Percentiles rank a stretch among this genome's conserved stretches.
Conservation (phyloP, 1,140 invertebrate genomes). For the Apocrypta bakeri region DNA sequence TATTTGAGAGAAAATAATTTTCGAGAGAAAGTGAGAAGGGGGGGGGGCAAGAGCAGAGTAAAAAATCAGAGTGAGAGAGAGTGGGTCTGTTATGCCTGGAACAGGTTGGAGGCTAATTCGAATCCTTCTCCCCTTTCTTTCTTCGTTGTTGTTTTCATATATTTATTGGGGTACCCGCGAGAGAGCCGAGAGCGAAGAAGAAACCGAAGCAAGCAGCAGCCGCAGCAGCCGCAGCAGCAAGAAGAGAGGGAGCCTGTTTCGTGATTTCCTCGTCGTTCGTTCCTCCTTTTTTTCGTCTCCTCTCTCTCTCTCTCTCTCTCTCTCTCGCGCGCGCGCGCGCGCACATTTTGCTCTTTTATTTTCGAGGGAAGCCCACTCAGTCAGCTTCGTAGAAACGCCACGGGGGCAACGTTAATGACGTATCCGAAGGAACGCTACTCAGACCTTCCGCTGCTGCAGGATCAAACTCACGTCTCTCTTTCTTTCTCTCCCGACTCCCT, state of each 20-base stretch:
- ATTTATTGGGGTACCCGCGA: slow-evolving; percentile 70
- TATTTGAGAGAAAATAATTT: slow-evolving; percentile 48
- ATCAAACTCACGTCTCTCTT: slow-evolving; percentile 5
- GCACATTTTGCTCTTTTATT: slow-evolving; percentile 23
- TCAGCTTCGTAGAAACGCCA: slow-evolving; percentile 63
- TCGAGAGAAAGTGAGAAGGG: slow-evolving; percentile 44
- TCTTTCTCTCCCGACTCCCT: slow-evolving; percentile 1
- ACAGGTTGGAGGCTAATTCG: slow-evolving; percentile 53
- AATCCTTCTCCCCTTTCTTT: slow-evolving; percentile 41
- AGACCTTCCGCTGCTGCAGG: slow-evolving; percentile 21
- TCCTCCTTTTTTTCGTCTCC: neutral
- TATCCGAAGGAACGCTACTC: slow-evolving; percentile 58
- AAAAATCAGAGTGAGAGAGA: neutral
- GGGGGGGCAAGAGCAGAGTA: slow-evolving; percentile 34
- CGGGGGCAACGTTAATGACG: slow-evolving; percentile 66
- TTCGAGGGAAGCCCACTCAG: slow-evolving; percentile 38
- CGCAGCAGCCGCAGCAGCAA: neutral
- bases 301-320: neutral
- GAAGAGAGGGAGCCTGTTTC: slow-evolving; percentile 55
- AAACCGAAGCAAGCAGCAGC: neutral
- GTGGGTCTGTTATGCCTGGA: slow-evolving; percentile 42
- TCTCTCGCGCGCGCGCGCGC: neutral
- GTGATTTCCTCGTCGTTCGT: slow-evolving; percentile 54
- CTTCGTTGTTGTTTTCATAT: slow-evolving; percentile 73
- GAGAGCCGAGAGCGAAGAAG: slow-evolving; percentile 2